A percentile compares a stretch with the other conserved stretches of the same genome.
Conservation (phyloP, 2,797 vertebrate species). For the Coranthus polyacanthus region DNA sequence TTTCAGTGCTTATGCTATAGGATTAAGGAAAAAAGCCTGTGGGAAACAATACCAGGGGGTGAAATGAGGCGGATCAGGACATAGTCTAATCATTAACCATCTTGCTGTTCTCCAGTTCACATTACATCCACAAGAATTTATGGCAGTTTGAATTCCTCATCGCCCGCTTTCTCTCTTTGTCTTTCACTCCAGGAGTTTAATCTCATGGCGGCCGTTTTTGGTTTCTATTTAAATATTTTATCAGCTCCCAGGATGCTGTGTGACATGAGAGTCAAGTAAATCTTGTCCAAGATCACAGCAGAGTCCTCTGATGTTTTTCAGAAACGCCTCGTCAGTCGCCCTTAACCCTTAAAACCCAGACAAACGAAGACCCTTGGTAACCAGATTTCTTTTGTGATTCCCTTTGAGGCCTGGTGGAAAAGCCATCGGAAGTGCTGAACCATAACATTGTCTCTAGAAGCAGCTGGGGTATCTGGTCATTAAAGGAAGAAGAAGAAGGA, state of each 20-base stretch:
- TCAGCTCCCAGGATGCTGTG: slow-evolving; percentile 69
- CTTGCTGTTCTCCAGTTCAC: slow-evolving; percentile 56
- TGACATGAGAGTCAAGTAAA: slow-evolving; percentile 69
- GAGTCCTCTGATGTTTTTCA: slow-evolving; percentile 64
- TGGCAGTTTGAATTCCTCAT: slow-evolving; percentile 63
- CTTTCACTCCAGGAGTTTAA: slow-evolving; percentile 46
- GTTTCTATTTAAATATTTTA: slow-evolving; percentile 78
- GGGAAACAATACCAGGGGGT: slow-evolving; percentile 60
- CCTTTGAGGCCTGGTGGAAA: slow-evolving; percentile 37
- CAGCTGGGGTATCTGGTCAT: slow-evolving; percentile 62
- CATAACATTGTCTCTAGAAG: slow-evolving; percentile 45
- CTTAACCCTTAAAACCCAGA: slow-evolving; percentile 58
- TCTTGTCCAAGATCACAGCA: slow-evolving; percentile 55
- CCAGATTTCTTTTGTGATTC: slow-evolving; percentile 45
- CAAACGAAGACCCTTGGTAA: slow-evolving; percentile 46
- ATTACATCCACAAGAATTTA: slow-evolving; percentile 66
- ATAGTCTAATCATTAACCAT: slow-evolving; percentile 75
- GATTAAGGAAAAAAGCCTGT: slow-evolving; percentile 46
- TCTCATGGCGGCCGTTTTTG: slow-evolving; percentile 59
- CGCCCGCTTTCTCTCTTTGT: slow-evolving; percentile 17
- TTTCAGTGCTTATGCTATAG: slow-evolving; percentile 13
- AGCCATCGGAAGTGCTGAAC: slow-evolving; percentile 55
- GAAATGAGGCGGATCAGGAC: slow-evolving; percentile 61
- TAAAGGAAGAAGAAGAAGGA: slow-evolving; percentile 46
- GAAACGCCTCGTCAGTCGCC: slow-evolving; percentile 59